These are phyloP conservation scores for Gonatopus flavifemur DNA, from an alignment of 1,140 invertebrate genomes.

Conservation along the genomic window DNA sequence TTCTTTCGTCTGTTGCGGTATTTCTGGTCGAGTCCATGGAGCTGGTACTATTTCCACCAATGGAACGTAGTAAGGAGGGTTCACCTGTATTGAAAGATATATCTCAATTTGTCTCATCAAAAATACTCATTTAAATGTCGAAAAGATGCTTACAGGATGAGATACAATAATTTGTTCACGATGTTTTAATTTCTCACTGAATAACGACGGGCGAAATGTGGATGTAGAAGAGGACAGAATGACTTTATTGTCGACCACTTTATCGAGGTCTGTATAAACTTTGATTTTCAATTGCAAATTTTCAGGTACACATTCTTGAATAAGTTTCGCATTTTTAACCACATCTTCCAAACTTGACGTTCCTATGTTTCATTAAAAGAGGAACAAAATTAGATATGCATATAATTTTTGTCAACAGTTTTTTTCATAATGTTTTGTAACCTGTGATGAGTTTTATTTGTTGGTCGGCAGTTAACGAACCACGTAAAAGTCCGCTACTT, in stretches of 20 bases:
- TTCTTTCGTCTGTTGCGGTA: conserved; percentile 67
- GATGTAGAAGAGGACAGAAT: conserved; percentile 91
- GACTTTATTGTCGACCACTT: conserved; percentile 68
- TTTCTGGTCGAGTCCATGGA: conserved; percentile 79
- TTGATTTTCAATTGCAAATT: conserved; percentile 81
- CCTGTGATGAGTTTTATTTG: conserved; percentile 81
- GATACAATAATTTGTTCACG: conserved; percentile 76
- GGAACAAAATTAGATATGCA: no score
- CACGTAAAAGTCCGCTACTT: conserved; percentile 71
- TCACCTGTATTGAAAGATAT: conserved; percentile 63
- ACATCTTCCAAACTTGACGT: conserved; percentile 66
- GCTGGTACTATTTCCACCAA: conserved; percentile 93
- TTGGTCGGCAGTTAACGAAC: conserved; percentile 69
- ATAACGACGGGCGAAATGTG: conserved; percentile 83
- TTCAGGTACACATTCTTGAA: conserved; percentile 94
- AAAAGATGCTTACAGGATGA: conserved; percentile 74
- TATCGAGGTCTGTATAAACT: conserved; percentile 78
- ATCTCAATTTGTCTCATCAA: conserved; percentile 1
- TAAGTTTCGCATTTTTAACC: conserved; percentile 71
- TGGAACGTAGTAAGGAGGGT: conserved; percentile 95
- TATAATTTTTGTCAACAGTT: no score
- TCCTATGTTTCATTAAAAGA: conserved; percentile 57
- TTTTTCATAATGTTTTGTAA: conserved; percentile 41
- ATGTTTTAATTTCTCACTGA: conserved; percentile 79
- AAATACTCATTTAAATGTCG: conserved; percentile 7